Percentiles rank a stretch among this genome's conserved stretches.
Evolutionary conservation across 2,888 invertebrate species (phyloP).

Genomic region (Tipula vernalis): DNA sequence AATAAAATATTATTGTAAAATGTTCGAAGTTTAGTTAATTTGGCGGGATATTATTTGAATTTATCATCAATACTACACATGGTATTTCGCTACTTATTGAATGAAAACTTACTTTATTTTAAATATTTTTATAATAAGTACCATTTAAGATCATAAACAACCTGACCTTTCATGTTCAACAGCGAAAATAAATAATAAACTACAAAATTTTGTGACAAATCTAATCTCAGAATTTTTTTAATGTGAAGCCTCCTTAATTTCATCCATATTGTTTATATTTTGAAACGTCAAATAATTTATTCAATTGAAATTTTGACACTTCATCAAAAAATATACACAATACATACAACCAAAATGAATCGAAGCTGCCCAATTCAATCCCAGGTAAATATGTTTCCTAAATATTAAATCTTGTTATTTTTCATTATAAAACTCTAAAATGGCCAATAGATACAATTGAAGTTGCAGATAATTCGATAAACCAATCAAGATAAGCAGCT

Average conservation of each 20-base stretch:
- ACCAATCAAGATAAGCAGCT: no score
- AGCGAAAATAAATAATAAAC: no score
- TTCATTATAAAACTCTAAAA: not conserved
- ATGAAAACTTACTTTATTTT: no score
- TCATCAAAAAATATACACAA: not conserved
- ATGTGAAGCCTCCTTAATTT: not conserved
- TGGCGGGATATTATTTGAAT: not conserved
- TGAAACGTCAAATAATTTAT: not conserved
- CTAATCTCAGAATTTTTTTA: not conserved
- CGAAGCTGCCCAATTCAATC: slow-evolving; percentile 6
- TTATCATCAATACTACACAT: not conserved
- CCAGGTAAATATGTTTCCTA: not conserved
- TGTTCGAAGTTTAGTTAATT: not conserved
- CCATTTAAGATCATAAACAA: no score
- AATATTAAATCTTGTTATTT: not conserved
- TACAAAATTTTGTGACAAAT: not conserved
- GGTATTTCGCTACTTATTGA: no score
- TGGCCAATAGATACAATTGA: no score
- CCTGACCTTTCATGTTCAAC: no score
- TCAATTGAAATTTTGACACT: not conserved
- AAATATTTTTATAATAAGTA: no score
- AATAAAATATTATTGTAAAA: no score
- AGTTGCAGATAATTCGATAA: no score
- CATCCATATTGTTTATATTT: not conserved
- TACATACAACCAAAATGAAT: not conserved